Conservation (phyloP, 2,113 vertebrate genomes). For the Grammomys surdaster region DNA sequence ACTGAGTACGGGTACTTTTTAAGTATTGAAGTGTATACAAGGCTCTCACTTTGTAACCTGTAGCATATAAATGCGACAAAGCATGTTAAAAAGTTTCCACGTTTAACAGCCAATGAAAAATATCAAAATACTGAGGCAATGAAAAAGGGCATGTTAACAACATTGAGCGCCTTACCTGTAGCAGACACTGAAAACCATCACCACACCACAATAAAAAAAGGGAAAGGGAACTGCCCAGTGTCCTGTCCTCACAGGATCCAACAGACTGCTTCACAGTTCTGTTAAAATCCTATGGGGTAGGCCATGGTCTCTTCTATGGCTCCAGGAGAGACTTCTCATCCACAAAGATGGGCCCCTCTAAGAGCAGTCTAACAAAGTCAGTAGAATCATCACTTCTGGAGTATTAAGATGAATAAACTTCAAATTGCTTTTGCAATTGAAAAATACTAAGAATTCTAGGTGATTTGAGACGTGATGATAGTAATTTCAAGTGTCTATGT, state of each 20-base stretch:
- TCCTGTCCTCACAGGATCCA: slow-evolving; percentile 75
- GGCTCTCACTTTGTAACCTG: slow-evolving; percentile 99
- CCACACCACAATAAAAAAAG: slow-evolving; percentile 84
- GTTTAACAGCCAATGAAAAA: slow-evolving; percentile 92
- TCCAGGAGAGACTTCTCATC: slow-evolving; percentile 79
- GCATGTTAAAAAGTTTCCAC: slow-evolving; percentile 99
- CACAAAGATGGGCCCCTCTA: slow-evolving; percentile 76
- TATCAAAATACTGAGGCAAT: slow-evolving; percentile 89
- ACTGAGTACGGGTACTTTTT: slow-evolving; percentile 99
- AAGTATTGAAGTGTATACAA: slow-evolving; percentile 99
- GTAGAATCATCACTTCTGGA: slow-evolving; percentile 73
- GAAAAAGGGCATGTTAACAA: slow-evolving; percentile 90
- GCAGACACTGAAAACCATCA: slow-evolving; percentile 91
- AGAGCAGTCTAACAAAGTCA: slow-evolving; percentile 74
- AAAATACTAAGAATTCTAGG: slow-evolving; percentile 82
- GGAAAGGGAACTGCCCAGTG: slow-evolving; percentile 70
- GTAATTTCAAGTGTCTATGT: slow-evolving; percentile 88
- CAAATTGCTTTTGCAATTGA: slow-evolving; percentile 76
- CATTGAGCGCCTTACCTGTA: slow-evolving; percentile 90
- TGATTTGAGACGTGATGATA: slow-evolving; percentile 89
- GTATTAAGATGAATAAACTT: slow-evolving; percentile 71
- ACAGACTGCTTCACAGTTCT: slow-evolving; percentile 73
- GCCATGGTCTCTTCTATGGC: slow-evolving; percentile 77
- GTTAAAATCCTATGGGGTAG: slow-evolving; percentile 67
- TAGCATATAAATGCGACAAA: slow-evolving; percentile 99